Evolutionary conservation across 1,140 invertebrate species (phyloP).

Genomic region (Aethina tumida): DNA sequence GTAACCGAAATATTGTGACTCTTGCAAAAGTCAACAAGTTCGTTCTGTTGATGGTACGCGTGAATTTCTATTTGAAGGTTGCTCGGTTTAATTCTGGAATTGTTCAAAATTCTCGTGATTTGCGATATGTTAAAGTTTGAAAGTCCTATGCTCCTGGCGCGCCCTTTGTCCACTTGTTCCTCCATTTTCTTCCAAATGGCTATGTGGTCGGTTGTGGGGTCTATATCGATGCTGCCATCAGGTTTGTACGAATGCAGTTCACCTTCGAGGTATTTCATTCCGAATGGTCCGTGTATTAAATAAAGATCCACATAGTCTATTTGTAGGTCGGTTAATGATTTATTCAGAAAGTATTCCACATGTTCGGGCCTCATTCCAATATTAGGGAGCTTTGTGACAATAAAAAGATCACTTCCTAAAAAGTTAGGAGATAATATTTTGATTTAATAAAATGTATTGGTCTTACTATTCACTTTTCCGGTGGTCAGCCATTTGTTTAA

Average conservation of each 20-base stretch:
- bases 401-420: constrained; percentile 62
- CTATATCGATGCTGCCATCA: constrained; percentile 53
- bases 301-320: constrained; percentile 79
- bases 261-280: constrained; percentile 43
- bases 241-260: constrained; percentile 39
- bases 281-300: constrained; percentile 72
- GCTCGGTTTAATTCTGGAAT: constrained; percentile 54
- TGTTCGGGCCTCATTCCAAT: constrained; percentile 47
- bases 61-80: constrained; percentile 75
- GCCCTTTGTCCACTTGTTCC: constrained; percentile 52
- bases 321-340: constrained; percentile 62
- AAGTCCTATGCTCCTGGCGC: constrained; percentile 60
- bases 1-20: constrained; percentile 61
- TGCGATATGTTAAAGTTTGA: constrained; percentile 73
- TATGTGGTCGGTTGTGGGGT: constrained; percentile 56
- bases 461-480: constrained; percentile 54
- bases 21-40: constrained; percentile 63
- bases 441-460: constrained; percentile 57
- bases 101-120: constrained; percentile 52
- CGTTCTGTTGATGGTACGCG: constrained; percentile 70
- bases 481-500: constrained; percentile 62
- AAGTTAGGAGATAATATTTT: constrained; percentile 28
- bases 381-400: constrained; percentile 67
- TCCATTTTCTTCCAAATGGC: constrained; percentile 73
- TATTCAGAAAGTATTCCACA: constrained; percentile 60